phyloP scores from a whole-genome alignment of 2,888 invertebrate genomes.

The Eurytoma californica region DNA sequence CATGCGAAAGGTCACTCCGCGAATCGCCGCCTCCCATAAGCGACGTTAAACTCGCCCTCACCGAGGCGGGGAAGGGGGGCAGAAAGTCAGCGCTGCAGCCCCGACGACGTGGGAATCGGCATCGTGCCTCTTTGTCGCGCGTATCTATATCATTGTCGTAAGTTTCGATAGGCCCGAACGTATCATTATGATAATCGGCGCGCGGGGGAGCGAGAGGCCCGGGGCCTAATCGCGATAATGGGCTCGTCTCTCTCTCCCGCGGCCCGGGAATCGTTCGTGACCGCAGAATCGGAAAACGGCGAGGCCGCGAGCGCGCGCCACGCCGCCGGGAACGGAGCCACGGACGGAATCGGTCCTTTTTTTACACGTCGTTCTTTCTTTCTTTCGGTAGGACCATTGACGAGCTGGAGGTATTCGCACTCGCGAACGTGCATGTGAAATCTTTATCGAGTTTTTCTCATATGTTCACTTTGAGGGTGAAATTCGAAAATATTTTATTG shows the following conservation, averaged over 20 bases:
- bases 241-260: constrained; percentile 45
- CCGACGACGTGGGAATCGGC: constrained; percentile 46
- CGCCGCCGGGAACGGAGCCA: neutral
- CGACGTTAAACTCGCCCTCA: constrained; percentile 46
- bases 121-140: constrained; percentile 41
- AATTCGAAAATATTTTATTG: neutral
- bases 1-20: constrained; percentile 61
- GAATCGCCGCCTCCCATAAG: constrained; percentile 34
- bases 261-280: constrained; percentile 68
- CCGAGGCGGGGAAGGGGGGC: neutral
- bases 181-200: constrained; percentile 73
- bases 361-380: neutral
- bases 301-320: neutral
- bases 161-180: constrained; percentile 70
- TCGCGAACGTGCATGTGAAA: neutral
- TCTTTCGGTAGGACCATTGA: neutral
- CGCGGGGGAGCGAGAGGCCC: constrained; percentile 62
- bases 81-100: neutral
- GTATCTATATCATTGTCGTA: constrained; percentile 71
- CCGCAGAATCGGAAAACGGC: constrained; percentile 68
- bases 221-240: constrained; percentile 74
- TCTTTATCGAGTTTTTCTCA: neutral
- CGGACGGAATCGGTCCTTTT: constrained; percentile 1
- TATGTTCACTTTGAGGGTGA: too few species aligned
- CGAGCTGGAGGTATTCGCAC: neutral